Conservation (phyloP, 2,797 vertebrate genomes). For the Craterocephalus amniculus region DNA sequence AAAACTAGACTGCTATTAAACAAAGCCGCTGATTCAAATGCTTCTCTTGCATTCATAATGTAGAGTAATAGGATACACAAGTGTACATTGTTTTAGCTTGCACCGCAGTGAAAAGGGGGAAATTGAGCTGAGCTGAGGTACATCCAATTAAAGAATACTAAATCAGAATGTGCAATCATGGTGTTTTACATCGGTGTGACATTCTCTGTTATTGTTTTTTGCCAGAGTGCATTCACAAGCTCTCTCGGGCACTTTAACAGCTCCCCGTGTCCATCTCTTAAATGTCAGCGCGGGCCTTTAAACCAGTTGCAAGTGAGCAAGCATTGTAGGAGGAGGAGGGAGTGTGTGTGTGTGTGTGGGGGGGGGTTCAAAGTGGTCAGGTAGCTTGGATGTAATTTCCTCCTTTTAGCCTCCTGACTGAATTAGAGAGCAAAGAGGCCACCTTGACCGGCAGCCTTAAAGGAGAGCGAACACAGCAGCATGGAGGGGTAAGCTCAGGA, state of each 20-base stretch:
- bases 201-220: slow-evolving; percentile 18
- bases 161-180: slow-evolving; percentile 10
- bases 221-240: slow-evolving; percentile 16
- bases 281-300: slow-evolving; percentile 68
- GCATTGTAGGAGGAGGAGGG: too few species aligned
- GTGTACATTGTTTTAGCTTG: not conserved
- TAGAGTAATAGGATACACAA: not conserved
- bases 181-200: not conserved
- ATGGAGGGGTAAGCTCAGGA: slow-evolving; percentile 15
- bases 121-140: not conserved
- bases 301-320: slow-evolving; percentile 54
- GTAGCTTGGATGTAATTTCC: slow-evolving; percentile 66
- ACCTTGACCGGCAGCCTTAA: slow-evolving; percentile 41
- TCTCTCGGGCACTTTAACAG: slow-evolving; percentile 34
- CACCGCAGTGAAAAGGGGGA: not conserved
- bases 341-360: too few species aligned
- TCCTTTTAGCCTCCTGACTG: slow-evolving; percentile 70
- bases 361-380: slow-evolving; percentile 62
- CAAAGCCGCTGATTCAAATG: not conserved
- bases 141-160: slow-evolving; percentile 8
- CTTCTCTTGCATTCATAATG: not conserved
- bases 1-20: slow-evolving; percentile 12
- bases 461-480: slow-evolving; percentile 23
- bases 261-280: slow-evolving; percentile 55
- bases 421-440: slow-evolving; percentile 62